Percentiles rank a stretch among this genome's conserved stretches.
phyloP scores from a whole-genome alignment of 2,113 vertebrate genomes.

The Pseudorhombus dupliciocellatus region DNA sequence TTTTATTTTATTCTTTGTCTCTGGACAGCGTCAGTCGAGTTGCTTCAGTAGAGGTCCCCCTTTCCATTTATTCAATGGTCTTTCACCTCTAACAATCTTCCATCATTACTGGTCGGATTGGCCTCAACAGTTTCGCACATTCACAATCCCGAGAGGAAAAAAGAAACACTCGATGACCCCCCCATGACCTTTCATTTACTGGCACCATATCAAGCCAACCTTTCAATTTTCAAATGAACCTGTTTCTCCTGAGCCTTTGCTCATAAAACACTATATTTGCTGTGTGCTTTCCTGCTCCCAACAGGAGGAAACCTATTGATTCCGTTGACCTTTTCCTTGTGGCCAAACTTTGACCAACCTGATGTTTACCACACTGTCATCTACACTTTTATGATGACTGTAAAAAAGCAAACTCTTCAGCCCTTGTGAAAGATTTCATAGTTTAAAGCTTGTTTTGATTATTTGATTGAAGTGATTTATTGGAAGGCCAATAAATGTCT shows the following conservation, averaged over 20 bases:
- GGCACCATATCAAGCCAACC: conserved; percentile 20
- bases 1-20: background rate
- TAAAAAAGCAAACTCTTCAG: background rate
- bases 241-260: conserved; percentile 13
- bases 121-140: background rate
- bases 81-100: background rate
- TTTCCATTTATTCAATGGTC: background rate
- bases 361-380: background rate
- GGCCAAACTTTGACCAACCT: conserved; percentile 3
- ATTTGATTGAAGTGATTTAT: conserved; percentile 6
- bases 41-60: background rate
- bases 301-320: conserved; percentile 23
- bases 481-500: background rate
- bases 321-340: background rate
- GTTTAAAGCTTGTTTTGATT: background rate
- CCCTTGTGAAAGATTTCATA: background rate
- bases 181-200: conserved; percentile 6
- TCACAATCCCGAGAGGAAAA: background rate
- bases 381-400: background rate
- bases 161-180: conserved; percentile 1
- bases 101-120: background rate
- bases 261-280: conserved; percentile 31
- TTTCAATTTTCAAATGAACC: conserved; percentile 23
- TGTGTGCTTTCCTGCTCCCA: conserved; percentile 15
- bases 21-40: background rate